These are phyloP conservation scores for Lithosia quadra DNA, from an alignment of 2,888 invertebrate genomes.

Conservation along the genomic window DNA sequence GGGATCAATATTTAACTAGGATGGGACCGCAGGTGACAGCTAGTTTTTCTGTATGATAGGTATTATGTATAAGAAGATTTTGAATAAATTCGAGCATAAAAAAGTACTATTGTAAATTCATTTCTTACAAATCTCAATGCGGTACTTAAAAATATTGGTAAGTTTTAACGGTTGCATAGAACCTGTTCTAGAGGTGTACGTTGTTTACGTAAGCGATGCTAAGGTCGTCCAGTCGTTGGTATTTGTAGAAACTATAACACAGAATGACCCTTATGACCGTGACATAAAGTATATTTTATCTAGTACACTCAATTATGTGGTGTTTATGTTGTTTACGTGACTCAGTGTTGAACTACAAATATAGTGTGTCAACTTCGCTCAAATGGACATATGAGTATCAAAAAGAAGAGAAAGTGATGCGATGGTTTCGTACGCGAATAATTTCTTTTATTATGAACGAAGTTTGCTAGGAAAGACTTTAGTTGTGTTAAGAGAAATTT, in stretches of 20 bases:
- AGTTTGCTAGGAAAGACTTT: not conserved
- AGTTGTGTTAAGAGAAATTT: not conserved
- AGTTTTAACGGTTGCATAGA: constrained; percentile 39
- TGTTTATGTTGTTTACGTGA: constrained; percentile 49
- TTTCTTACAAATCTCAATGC: not conserved
- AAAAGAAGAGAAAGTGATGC: constrained; percentile 35
- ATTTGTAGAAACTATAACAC: constrained; percentile 38
- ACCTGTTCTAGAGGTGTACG: constrained; percentile 52
- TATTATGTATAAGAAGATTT: not conserved
- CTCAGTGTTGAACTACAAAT: constrained; percentile 29
- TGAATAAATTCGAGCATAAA: not conserved
- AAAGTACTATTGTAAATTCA: not conserved
- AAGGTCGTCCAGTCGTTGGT: constrained; percentile 60
- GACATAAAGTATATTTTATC: constrained; percentile 44
- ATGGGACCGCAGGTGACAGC: not conserved
- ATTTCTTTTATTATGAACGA: not conserved
- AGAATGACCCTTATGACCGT: constrained; percentile 40
- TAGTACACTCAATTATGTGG: constrained; percentile 13
- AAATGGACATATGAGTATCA: constrained; percentile 19
- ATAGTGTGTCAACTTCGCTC: constrained; percentile 41
- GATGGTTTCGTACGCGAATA: constrained; percentile 11
- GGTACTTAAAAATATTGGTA: constrained; percentile 8
- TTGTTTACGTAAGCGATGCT: constrained; percentile 59
- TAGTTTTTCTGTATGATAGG: not conserved
- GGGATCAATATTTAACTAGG: not conserved